These are phyloP conservation scores for Macaria notata DNA, from an alignment of 2,888 invertebrate species.

Conservation along the genomic window DNA sequence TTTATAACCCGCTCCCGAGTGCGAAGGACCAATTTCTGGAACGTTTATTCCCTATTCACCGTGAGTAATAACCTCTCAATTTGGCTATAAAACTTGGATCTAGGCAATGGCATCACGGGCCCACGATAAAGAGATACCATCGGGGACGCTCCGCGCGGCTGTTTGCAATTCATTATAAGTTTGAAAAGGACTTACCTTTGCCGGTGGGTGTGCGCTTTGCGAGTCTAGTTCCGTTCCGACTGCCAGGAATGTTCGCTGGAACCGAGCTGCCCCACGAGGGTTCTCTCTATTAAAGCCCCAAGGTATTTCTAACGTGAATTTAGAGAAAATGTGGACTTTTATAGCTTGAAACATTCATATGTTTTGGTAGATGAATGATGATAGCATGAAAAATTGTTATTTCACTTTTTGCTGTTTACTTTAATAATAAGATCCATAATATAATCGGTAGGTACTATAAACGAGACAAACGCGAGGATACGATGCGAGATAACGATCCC, in stretches of 20 bases:
- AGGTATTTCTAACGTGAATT: conserved; percentile 24
- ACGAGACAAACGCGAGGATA: too few species aligned
- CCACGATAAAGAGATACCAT: conserved; percentile 36
- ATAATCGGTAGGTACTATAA: too few species aligned
- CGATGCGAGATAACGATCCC: conserved; percentile 12
- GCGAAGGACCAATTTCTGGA: conserved; percentile 12
- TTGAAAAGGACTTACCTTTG: conserved; percentile 41
- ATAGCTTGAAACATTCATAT: too few species aligned
- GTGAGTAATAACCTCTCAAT: conserved; percentile 19
- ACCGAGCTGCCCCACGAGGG: conserved; percentile 21
- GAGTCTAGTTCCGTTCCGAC: conserved; percentile 18
- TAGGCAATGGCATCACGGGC: conserved; percentile 23
- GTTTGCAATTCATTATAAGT: conserved; percentile 48
- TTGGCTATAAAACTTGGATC: conserved; percentile 19
- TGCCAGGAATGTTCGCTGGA: conserved; percentile 15
- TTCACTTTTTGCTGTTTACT: too few species aligned
- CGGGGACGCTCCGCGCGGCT: conserved; percentile 34
- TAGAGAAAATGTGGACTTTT: conserved; percentile 12
- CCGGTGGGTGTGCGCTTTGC: conserved; percentile 26
- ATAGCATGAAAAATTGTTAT: too few species aligned
- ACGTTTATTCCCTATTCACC: conserved; percentile 16
- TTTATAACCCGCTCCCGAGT: conserved; percentile 6
- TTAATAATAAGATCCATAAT: too few species aligned
- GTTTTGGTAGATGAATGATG: too few species aligned
- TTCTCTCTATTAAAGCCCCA: conserved; percentile 27